Percentiles rank a stretch among this genome's conserved stretches.
These are phyloP conservation scores for Ochropleura plecta DNA, from an alignment of 2,888 invertebrate genomes.

Conservation along the genomic window DNA sequence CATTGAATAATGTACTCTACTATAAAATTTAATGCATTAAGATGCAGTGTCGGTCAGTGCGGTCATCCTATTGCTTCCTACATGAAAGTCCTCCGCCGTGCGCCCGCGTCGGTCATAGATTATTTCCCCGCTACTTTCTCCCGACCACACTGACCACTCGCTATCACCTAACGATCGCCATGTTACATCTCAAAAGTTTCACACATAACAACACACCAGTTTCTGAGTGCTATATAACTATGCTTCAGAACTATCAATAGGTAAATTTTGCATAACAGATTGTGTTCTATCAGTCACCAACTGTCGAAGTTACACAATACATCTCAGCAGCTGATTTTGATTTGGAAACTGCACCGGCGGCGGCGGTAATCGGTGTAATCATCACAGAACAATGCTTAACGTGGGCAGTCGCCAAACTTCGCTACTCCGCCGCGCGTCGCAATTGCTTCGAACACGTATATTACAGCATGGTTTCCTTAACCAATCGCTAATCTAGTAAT, in stretches of 20 bases:
- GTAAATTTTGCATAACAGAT: conserved; percentile 40
- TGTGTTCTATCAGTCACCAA: conserved; percentile 48
- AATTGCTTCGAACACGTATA: conserved; percentile 9
- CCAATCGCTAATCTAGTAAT: conserved; percentile 25
- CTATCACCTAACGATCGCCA: conserved; percentile 44
- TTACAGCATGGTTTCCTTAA: conserved; percentile 23
- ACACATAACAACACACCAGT: conserved; percentile 27
- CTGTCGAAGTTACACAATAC: conserved; percentile 51
- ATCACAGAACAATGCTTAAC: conserved; percentile 63
- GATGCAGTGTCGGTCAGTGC: conserved; percentile 29
- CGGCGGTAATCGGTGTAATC: conserved; percentile 50
- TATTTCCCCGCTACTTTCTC: conserved; percentile 73
- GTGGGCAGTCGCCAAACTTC: conserved; percentile 63
- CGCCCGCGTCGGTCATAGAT: conserved; percentile 68
- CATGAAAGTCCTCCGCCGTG: conserved; percentile 64
- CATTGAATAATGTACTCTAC: conserved; percentile 25
- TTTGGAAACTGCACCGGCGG: conserved; percentile 58
- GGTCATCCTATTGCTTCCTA: conserved; percentile 64
- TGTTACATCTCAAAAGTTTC: conserved; percentile 47
- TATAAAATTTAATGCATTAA: conserved; percentile 28
- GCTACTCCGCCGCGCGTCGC: background rate
- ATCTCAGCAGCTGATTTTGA: conserved; percentile 39
- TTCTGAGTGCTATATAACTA: conserved; percentile 18
- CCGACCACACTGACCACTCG: conserved; percentile 65
- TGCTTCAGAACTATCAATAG: conserved; percentile 36